Conservation (phyloP, 2,888 invertebrate genomes). For the Euplexia lucipara region DNA sequence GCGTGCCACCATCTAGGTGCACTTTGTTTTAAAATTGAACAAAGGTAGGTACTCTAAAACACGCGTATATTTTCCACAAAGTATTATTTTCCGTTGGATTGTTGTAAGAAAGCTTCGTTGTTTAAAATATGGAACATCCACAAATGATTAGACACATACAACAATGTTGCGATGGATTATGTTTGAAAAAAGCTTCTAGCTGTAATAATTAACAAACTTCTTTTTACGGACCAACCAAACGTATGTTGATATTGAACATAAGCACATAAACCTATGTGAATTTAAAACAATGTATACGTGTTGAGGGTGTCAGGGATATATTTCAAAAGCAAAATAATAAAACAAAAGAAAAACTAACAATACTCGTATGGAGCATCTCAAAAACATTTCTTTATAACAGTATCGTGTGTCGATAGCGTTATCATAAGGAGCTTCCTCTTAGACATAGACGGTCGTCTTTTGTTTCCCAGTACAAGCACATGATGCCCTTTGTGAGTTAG, state of each 20-base stretch:
- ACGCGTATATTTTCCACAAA: not conserved
- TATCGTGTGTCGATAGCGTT: constrained; percentile 58
- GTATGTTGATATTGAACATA: not conserved
- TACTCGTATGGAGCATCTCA: constrained; percentile 7
- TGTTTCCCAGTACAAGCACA: constrained; percentile 43
- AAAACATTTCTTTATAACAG: constrained; percentile 29
- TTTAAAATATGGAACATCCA: no score
- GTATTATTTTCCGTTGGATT: not conserved
- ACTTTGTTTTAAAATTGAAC: constrained; percentile 37
- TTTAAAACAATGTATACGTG: not conserved
- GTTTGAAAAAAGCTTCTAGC: no score
- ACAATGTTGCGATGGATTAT: no score
- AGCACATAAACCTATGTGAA: not conserved
- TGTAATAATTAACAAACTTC: no score
- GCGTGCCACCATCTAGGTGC: constrained; percentile 11
- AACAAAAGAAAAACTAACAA: constrained; percentile 29
- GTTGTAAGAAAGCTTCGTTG: not conserved
- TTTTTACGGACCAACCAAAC: not conserved
- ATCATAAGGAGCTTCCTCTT: constrained; percentile 35
- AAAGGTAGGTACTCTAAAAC: not conserved
- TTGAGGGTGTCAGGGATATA: not conserved
- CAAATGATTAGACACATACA: not conserved
- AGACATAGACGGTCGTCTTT: constrained; percentile 42
- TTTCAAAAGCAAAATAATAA: not conserved
- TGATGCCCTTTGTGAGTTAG: constrained; percentile 52